Percentiles rank a stretch among this genome's conserved stretches.
These are phyloP conservation scores for Acleris holmiana DNA, from an alignment of 2,888 invertebrate genomes.

Conservation along the genomic window DNA sequence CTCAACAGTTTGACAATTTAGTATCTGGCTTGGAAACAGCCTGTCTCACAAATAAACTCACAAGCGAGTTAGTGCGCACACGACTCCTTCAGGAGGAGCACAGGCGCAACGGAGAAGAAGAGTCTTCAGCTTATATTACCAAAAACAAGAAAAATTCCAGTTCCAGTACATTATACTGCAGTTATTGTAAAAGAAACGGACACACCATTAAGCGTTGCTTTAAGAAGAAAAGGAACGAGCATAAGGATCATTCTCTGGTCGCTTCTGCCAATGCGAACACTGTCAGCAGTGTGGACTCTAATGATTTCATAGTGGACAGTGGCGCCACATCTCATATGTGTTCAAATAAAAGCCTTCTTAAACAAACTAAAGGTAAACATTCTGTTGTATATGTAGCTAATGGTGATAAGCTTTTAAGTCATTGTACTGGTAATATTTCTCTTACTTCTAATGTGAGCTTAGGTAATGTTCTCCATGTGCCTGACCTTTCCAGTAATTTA, in stretches of 20 bases:
- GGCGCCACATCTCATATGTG: background rate
- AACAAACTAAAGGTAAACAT: background rate
- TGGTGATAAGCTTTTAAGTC: background rate
- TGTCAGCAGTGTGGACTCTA: no score
- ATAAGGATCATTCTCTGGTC: background rate
- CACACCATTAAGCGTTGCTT: constrained; percentile 3
- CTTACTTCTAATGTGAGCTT: background rate
- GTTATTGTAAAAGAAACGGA: background rate
- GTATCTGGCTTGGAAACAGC: background rate
- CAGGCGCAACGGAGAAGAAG: background rate
- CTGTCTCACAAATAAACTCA: background rate
- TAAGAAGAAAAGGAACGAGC: background rate
- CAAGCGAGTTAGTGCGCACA: background rate
- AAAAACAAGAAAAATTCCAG: background rate
- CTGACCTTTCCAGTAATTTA: background rate
- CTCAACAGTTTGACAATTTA: background rate
- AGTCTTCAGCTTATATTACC: background rate
- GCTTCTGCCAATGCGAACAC: background rate
- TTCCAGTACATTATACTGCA: background rate
- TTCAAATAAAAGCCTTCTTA: background rate
- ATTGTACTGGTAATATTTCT: background rate
- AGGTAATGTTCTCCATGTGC: no score
- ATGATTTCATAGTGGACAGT: background rate
- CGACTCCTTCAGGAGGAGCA: background rate
- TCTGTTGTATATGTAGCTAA: constrained; percentile 2